phyloP scores from a whole-genome alignment of 2,797 vertebrate genomes.

The Enteromius trimaculatus region DNA sequence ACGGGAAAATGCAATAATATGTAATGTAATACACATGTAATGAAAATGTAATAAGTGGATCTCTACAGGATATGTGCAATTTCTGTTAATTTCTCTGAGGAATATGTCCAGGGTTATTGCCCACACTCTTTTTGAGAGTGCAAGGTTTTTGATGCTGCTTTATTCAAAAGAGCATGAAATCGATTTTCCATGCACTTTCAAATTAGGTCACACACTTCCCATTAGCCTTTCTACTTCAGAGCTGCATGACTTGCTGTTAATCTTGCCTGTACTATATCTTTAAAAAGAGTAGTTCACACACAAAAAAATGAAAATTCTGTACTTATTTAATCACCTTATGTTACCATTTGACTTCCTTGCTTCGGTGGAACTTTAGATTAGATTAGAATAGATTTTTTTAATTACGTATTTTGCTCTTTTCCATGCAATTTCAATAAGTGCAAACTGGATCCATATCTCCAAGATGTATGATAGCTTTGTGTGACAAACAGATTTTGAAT shows the following conservation, averaged over 20 bases:
- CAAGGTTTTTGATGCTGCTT: slow-evolving; percentile 15
- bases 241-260: neutral
- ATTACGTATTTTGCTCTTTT: neutral
- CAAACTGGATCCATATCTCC: neutral
- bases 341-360: neutral
- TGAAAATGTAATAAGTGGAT: neutral
- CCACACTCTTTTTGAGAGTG: neutral
- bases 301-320: neutral
- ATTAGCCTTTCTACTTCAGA: neutral
- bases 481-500: neutral
- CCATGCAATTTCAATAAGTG: slow-evolving; percentile 14
- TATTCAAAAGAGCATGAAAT: slow-evolving; percentile 34
- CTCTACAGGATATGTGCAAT: slow-evolving; percentile 7
- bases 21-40: neutral
- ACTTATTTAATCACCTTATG: neutral
- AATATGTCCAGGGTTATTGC: slow-evolving; percentile 11
- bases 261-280: neutral
- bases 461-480: neutral
- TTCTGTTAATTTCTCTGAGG: slow-evolving; percentile 17
- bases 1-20: neutral
- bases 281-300: neutral
- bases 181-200: slow-evolving; percentile 8
- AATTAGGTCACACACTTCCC: slow-evolving; percentile 11
- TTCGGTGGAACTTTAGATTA: too few relatives aligned
- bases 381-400: too few relatives aligned